Evolutionary conservation across 1,140 invertebrate species (phyloP).

Genomic region (Lasioglossum baleicum): DNA sequence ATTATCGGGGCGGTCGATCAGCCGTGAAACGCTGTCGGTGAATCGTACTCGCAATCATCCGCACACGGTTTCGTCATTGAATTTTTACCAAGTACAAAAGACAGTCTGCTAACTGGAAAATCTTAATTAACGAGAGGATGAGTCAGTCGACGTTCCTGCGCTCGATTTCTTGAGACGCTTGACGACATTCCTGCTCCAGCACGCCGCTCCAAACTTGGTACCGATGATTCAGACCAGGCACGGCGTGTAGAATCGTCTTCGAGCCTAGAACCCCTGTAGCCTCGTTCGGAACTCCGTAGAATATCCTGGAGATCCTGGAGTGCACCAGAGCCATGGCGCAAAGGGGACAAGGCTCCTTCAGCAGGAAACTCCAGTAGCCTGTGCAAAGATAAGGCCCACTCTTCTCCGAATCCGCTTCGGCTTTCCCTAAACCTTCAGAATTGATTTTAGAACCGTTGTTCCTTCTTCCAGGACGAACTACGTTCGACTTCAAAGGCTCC

Average conservation of each 20-base stretch:
- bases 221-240: constrained; percentile 93
- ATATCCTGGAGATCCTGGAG: constrained; percentile 89
- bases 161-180: constrained; percentile 22
- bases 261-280: constrained; percentile 86
- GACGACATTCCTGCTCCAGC: constrained; percentile 66
- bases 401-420: constrained; percentile 51
- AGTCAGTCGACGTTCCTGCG: constrained; percentile 23
- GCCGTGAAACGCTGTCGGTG: neutral
- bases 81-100: neutral
- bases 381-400: constrained; percentile 92
- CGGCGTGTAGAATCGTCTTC: constrained; percentile 87
- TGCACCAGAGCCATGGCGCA: constrained; percentile 97
- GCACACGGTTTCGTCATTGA: neutral
- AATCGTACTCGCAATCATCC: too few species aligned
- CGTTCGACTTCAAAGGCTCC: constrained; percentile 5
- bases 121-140: constrained; percentile 14
- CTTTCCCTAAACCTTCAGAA: neutral
- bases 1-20: neutral
- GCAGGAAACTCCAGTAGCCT: constrained; percentile 91
- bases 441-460: constrained; percentile 25
- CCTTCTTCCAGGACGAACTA: constrained; percentile 18
- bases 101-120: neutral
- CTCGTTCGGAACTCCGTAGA: constrained; percentile 84
- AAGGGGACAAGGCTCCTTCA: constrained; percentile 94
- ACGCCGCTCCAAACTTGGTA: constrained; percentile 88